Base-by-base conservation (phyloP, 2,113 vertebrate species). In the Eidolon helvum region DNA sequence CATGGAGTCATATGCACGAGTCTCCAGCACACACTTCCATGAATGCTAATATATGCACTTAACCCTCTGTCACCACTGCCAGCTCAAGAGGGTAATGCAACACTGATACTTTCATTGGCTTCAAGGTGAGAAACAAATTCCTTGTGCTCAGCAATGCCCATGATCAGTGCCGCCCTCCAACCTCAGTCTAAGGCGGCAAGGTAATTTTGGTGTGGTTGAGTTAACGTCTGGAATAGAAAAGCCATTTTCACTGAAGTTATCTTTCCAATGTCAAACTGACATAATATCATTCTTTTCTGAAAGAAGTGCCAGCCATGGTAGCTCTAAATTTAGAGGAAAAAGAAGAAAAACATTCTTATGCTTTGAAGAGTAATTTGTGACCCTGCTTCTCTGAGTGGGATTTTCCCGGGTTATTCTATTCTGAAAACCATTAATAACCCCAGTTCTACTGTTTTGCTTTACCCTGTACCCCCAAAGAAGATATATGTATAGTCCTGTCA, bases 271-370 rank as follows among this genome's bases (percentile, higher is more conserved):
- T 93, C 82, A 91, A 92, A 94, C 74, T 83, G 57, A 63, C 57
- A 45, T 77, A 33, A 72, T 61, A 75, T 22, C 11, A 65, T 94
- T 91, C 43, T 90, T 83, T 91, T 53, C 24, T 82, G 8, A 83
- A 86, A 94, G 33, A 83, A 90, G 4, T 68, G 33, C 40, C 83
- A 85, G 15, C 45, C 53, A 28, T n/a, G 9, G 22, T 28, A 74
- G 69, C 19, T 91, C 63, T 95, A 5, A 85, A 88, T 71, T 77
- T 68, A 94, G 72, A 94, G 14, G 19, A 91, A 92, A 89, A 87
- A 87, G 22, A 84, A 69, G 35, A 38, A 96, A 98, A 89, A 71
- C 2, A 50, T 66, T 74, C 21, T 80, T 53, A 48, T n/a, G 38
- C 66, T 96, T 78, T 91, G 61, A 71, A 89, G 55, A 86, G 43